Evolutionary conservation across 2,888 invertebrate species (phyloP), one percentile per base, ranked within the genome.

Genomic region (Cotesia congregata): DNA sequence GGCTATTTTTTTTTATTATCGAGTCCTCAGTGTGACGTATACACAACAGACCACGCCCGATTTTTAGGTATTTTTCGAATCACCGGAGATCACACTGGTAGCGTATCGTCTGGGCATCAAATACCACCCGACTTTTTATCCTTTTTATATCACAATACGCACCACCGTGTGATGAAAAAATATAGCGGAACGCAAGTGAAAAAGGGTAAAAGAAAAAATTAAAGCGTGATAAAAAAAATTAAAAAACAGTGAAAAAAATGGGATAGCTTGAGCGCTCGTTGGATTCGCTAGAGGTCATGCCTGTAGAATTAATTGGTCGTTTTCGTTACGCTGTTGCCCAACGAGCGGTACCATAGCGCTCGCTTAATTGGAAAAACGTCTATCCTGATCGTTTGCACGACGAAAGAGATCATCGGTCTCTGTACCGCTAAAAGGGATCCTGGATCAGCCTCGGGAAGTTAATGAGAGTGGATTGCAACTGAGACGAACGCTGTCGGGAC

Each of bases 261-360:
- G 40, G 50, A 71, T 50, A 39, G 62, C 65, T 38, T 39, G 61
- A 60, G 38, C 30, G 39, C 15, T 50, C 3, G 65, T 9, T 17
- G n/a, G 20, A 39, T 59, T 17, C 62, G 38, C 59, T 77, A 40
- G 67, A 75, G 73, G 38, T 77, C 69, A 79, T 71, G 79, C 80
- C 80, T 72, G 77, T 74, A 69, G 81, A 82, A 85, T 84, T 84
- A 84, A 85, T 83, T 85, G 85, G 82, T 81, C 82, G 80, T 80
- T 83, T 81, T 82, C 81, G 82, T 80, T 79, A 81, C 79, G 76
- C 80, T 77, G 12, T 61, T 41, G 39, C 64, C 64, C 64, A 12
- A 65, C 12, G 74, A 62, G 70, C 60, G 64, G 15, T 38, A 73
- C 70, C 74, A 65, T 38, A 75, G 75, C 64, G 76, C 39, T 67